A percentile compares a stretch with the other conserved stretches of the same genome.
Evolutionary conservation across 2,888 invertebrate species (phyloP).

Genomic region (Asteroscopus sphinx): DNA sequence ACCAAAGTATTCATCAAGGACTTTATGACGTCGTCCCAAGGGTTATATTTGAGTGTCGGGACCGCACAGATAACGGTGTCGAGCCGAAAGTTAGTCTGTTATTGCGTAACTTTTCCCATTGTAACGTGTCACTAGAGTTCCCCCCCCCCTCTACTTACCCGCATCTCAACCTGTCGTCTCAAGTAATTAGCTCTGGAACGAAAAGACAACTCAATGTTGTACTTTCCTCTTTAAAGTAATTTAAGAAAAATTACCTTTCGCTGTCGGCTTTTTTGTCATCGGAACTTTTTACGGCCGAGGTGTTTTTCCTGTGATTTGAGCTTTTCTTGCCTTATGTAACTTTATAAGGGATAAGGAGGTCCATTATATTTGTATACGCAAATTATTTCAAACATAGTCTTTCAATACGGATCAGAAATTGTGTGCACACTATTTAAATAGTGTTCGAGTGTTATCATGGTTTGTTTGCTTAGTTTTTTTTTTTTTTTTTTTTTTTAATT

Average conservation of each 20-base stretch:
- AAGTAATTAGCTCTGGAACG: conserved; percentile 70
- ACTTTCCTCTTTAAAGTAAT: conserved; percentile 63
- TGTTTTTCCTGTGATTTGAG: conserved; percentile 9
- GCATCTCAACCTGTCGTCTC: conserved; percentile 52
- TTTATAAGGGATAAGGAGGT: not conserved
- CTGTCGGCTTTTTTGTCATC: conserved; percentile 25
- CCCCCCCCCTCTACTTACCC: conserved; percentile 19
- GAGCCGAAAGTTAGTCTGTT: conserved; percentile 72
- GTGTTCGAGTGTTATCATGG: too few species aligned
- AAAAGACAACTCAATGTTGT: conserved; percentile 59
- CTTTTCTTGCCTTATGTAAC: conserved; percentile 1
- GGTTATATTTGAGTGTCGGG: conserved; percentile 58
- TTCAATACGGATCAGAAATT: not conserved
- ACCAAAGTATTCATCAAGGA: conserved; percentile 32
- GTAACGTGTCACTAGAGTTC: conserved; percentile 71
- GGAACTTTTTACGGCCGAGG: conserved; percentile 17
- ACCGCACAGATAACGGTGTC: conserved; percentile 53
- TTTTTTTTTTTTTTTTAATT: too few species aligned
- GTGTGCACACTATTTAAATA: too few species aligned
- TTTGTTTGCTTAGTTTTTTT: too few species aligned
- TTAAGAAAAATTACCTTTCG: conserved; percentile 64
- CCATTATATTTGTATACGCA: not conserved
- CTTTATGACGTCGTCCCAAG: conserved; percentile 58
- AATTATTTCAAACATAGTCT: too few species aligned
- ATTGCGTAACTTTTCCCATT: conserved; percentile 82